Base-by-base conservation (phyloP, 2,797 vertebrate species). In the Scleropages formosus region DNA sequence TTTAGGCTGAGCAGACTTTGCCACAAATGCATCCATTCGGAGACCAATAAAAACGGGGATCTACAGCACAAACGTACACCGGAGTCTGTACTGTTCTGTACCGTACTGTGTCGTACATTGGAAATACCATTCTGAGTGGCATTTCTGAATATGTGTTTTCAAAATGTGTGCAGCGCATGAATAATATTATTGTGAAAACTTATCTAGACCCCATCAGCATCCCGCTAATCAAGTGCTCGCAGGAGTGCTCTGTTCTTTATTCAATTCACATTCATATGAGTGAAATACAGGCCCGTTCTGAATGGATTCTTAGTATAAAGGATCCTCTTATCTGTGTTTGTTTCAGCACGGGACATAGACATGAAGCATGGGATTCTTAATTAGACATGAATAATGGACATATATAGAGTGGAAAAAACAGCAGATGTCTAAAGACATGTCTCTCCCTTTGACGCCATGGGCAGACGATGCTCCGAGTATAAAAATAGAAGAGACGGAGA, bases 1-100 rank as follows among this genome's bases (percentile, higher is more conserved):
- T 44, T 44, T 11, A 69, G 10, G 46, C 73, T 65, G n/a, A 63
- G 69, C 44, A 65, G 27, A 47, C 56, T 82, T 53, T 7, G 18
- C 26, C 51, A 6, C 22, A 27, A 31, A 11, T 3, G 53, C 24
- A 70, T 56, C 8, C 68, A 70, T 46, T 22, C 68, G 46, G 66
- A 11, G n/a, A 68, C n/a, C 10, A n/a, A 0, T 13, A 11, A n/a
- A 15, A 15, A 68, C 13, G 0, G 1, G 46, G 18, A 11, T 13
- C 1, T 22, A 12, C 24, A 1, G 10, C 46, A 6, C 31, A 39
- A 39, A 6, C 31, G 2, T 39, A 39, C 4, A 3, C 8, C 8
- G 49, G 44, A 6, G 39, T 44, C 44, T n/a, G 8, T 7, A 4
- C 31, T 46, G 16, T 20, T 44, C 46, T 11, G 64, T 31, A 44